Percentiles rank a stretch among this genome's conserved stretches.
Conservation (phyloP, 2,888 invertebrate species). For the Ganaspis brasiliensis region DNA sequence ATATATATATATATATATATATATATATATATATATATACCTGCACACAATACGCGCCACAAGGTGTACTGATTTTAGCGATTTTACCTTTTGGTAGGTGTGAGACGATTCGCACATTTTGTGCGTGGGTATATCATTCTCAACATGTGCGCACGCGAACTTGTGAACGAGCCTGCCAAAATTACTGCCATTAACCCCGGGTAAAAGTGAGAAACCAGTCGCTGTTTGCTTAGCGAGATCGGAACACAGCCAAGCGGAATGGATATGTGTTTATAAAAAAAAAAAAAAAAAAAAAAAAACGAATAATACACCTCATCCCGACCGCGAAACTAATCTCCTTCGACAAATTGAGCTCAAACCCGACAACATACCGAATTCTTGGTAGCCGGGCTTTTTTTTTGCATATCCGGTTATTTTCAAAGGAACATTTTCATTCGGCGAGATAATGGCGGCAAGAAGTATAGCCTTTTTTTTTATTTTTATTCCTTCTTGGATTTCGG, state of each 20-base stretch:
- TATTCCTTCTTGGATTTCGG: no score
- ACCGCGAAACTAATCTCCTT: conserved; percentile 32
- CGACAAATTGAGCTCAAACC: conserved; percentile 1
- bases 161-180: conserved; percentile 62
- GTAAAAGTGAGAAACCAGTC: conserved; percentile 71
- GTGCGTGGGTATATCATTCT: not conserved
- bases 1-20: no score
- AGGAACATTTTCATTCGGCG: not conserved
- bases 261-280: not conserved
- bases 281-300: no score
- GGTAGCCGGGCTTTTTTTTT: not conserved
- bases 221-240: conserved; percentile 72
- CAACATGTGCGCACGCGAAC: conserved; percentile 3
- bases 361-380: not conserved
- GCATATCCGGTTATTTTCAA: not conserved
- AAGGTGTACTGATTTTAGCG: conserved; percentile 18
- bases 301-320: not conserved
- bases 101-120: not conserved
- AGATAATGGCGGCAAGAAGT: no score
- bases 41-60: conserved; percentile 47
- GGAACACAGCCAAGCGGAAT: conserved; percentile 51
- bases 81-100: conserved; percentile 15
- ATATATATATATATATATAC: no score
- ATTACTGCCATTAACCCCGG: conserved; percentile 72
- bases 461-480: no score